Evolutionary conservation across 2,797 vertebrate species (phyloP).

Genomic region (Taenioides sp.): DNA sequence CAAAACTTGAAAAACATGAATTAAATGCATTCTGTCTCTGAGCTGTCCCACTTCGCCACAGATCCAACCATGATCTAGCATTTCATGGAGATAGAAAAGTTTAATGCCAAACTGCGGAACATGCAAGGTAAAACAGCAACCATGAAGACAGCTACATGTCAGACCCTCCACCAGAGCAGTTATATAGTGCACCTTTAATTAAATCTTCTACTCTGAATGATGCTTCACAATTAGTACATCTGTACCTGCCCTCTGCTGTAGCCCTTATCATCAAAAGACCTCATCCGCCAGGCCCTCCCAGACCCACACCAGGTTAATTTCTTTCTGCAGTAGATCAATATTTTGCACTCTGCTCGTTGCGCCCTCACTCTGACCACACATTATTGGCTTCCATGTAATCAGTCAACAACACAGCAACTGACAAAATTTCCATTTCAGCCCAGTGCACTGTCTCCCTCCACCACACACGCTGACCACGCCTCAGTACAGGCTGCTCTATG

Average conservation of each 20-base stretch:
- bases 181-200: too few relatives aligned
- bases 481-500: not conserved
- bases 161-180: too few relatives aligned
- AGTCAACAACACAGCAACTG: conserved; percentile 19
- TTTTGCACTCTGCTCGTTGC: conserved; percentile 8
- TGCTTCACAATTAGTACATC: not conserved
- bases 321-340: conserved; percentile 25
- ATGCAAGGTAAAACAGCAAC: too few relatives aligned
- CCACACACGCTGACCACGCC: conserved; percentile 19
- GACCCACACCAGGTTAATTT: not conserved
- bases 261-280: not conserved
- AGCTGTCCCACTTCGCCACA: too few relatives aligned
- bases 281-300: conserved; percentile 12
- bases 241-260: not conserved
- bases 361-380: conserved; percentile 12
- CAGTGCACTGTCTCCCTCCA: conserved; percentile 17
- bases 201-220: not conserved
- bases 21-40: too few relatives aligned
- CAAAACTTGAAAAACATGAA: too few relatives aligned
- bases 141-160: too few relatives aligned
- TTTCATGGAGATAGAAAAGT: too few relatives aligned
- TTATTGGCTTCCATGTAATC: conserved; percentile 41
- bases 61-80: too few relatives aligned
- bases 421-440: conserved; percentile 35
- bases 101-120: too few relatives aligned